Evolutionary conservation across 1,140 invertebrate genomes (phyloP).

Genomic region (Caenorhabditis inopinata): DNA sequence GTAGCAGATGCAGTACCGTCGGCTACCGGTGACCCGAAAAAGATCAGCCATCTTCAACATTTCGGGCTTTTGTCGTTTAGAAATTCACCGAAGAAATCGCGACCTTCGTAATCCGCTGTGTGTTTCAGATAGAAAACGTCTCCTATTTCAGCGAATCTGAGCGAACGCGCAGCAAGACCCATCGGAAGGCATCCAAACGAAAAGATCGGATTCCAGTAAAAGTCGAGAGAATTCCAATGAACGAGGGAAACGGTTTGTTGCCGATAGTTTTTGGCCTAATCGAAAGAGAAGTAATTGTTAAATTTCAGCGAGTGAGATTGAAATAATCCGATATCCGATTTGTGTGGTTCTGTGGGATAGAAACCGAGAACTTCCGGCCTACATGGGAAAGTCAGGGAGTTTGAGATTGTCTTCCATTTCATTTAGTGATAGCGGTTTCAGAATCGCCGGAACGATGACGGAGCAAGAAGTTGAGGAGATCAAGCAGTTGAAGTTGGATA

Average conservation of each 20-base stretch:
- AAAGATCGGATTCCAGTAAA: not conserved
- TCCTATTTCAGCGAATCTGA: not conserved
- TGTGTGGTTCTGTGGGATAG: not conserved
- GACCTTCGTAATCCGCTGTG: not conserved
- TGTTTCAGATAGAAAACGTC: no score
- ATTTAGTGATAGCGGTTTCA: not conserved
- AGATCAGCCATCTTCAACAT: conserved; percentile 2
- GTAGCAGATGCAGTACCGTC: not conserved
- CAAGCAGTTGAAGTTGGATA: not conserved
- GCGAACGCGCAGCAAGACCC: no score
- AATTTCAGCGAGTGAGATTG: not conserved
- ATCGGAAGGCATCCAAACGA: not conserved
- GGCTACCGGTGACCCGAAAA: not conserved
- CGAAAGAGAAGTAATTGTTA: not conserved
- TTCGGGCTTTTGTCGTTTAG: not conserved
- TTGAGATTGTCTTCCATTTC: not conserved
- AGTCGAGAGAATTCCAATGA: not conserved
- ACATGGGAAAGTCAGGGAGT: not conserved
- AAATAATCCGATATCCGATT: not conserved
- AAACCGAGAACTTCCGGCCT: not conserved
- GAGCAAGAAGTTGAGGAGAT: not conserved
- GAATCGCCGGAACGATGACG: not conserved
- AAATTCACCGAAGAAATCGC: not conserved
- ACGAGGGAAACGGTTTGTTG: not conserved
- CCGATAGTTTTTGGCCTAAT: no score